Percentiles rank a stretch among this genome's conserved stretches.
Evolutionary conservation across 2,888 invertebrate species (phyloP).

Genomic region (Zootermopsis nevadensis): DNA sequence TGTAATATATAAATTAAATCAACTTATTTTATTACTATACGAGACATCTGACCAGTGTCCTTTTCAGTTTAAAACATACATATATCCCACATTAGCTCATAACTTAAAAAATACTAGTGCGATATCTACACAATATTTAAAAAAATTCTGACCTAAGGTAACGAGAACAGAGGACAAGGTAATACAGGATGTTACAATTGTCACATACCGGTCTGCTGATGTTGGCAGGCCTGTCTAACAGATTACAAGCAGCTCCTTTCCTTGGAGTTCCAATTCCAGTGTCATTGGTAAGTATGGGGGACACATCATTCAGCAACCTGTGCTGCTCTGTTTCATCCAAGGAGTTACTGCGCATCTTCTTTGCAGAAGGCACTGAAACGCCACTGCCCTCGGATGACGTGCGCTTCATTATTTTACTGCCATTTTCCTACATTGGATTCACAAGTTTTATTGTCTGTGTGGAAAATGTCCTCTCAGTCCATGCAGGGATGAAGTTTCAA

Average conservation of each 20-base stretch:
- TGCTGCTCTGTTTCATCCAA: slow-evolving; percentile 45
- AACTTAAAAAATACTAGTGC: too few species aligned
- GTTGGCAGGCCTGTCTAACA: slow-evolving; percentile 76
- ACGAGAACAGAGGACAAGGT: slow-evolving; percentile 11
- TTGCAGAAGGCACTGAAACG: slow-evolving; percentile 54
- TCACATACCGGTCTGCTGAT: slow-evolving; percentile 76
- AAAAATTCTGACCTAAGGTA: too few species aligned
- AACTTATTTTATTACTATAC: too few species aligned
- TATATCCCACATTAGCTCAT: too few species aligned
- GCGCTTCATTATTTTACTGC: slow-evolving; percentile 61
- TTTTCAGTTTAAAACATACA: too few species aligned
- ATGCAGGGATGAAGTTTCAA: too few species aligned
- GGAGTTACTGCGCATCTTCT: slow-evolving; percentile 48
- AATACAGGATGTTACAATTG: slow-evolving; percentile 37
- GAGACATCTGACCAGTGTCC: too few species aligned
- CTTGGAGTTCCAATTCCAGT: slow-evolving; percentile 56
- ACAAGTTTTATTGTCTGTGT: too few species aligned
- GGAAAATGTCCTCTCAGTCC: too few species aligned
- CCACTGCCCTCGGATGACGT: slow-evolving; percentile 59
- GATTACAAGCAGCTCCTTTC: slow-evolving; percentile 66
- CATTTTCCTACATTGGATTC: slow-evolving; percentile 18
- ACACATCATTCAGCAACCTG: slow-evolving; percentile 60
- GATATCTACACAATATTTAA: too few species aligned
- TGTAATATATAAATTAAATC: too few species aligned
- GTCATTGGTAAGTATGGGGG: slow-evolving; percentile 61